Percentiles rank a stretch among this genome's conserved stretches.
Conservation (phyloP, 2,888 invertebrate genomes). For the Thymelicus acteon region DNA sequence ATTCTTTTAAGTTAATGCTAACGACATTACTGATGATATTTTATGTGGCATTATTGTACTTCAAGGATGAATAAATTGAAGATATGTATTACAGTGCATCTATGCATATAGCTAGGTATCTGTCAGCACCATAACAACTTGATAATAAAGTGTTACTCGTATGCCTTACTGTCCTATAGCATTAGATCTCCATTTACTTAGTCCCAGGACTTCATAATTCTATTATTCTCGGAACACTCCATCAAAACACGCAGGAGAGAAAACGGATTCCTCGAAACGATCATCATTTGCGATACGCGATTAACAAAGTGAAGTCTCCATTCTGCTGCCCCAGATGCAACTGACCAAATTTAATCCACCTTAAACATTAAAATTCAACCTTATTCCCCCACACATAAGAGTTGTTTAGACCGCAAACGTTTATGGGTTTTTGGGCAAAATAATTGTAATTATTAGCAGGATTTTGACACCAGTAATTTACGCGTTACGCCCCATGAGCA, state of each 20-base stretch:
- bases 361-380: constrained; percentile 38
- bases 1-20: too few species aligned
- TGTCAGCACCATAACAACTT: too few species aligned
- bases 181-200: constrained; percentile 7
- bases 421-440: constrained; percentile 43
- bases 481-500: constrained; percentile 62
- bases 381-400: constrained; percentile 38
- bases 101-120: too few species aligned
- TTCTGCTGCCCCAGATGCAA: constrained; percentile 55
- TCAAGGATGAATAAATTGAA: too few species aligned
- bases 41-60: too few species aligned
- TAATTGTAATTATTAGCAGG: constrained; percentile 65
- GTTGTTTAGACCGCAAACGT: constrained; percentile 10
- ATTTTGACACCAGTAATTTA: constrained; percentile 67
- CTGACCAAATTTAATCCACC: constrained; percentile 41
- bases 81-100: too few species aligned
- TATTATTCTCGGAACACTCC: constrained; percentile 43
- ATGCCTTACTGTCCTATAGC: neutral
- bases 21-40: too few species aligned
- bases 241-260: constrained; percentile 49
- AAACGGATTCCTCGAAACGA: constrained; percentile 56
- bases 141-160: too few species aligned
- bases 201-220: constrained; percentile 35
- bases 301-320: constrained; percentile 53
- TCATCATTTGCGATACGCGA: constrained; percentile 57